Evolutionary conservation across 2,888 invertebrate species (phyloP).

Genomic region (Podotricha telesiphe): DNA sequence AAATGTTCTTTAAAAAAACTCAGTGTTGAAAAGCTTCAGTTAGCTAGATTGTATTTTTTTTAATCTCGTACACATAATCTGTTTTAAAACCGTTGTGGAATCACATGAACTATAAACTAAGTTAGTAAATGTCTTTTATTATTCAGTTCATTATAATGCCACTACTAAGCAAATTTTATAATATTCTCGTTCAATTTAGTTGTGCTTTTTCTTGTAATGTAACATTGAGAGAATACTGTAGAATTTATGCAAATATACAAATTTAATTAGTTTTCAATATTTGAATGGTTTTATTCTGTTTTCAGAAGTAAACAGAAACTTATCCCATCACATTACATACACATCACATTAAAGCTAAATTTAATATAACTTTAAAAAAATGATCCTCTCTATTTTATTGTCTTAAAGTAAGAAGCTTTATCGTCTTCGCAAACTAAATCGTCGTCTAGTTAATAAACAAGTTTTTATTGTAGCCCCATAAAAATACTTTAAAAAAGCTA

Average conservation of each 20-base stretch:
- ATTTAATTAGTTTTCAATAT: no score
- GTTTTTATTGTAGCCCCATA: background rate
- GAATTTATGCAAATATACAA: no score
- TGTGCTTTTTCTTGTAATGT: background rate
- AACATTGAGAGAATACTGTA: no score
- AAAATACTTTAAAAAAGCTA: background rate
- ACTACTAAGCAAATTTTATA: background rate
- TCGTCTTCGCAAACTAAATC: no score
- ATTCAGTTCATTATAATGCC: background rate
- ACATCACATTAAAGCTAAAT: no score
- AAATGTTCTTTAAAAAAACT: slow-evolving; percentile 24
- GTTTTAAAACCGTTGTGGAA: background rate
- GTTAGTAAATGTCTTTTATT: background rate
- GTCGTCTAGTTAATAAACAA: background rate
- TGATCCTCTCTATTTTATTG: no score
- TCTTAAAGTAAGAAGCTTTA: no score
- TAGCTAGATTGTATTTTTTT: background rate
- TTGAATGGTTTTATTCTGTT: no score
- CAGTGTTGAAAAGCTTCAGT: slow-evolving; percentile 20
- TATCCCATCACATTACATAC: no score
- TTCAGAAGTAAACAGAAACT: no score
- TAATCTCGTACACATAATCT: background rate
- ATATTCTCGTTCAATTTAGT: background rate
- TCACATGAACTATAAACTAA: slow-evolving; percentile 8
- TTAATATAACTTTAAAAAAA: no score